These are phyloP conservation scores for Chrysolina haemoptera DNA, from an alignment of 2,888 invertebrate species.

Conservation along the genomic window DNA sequence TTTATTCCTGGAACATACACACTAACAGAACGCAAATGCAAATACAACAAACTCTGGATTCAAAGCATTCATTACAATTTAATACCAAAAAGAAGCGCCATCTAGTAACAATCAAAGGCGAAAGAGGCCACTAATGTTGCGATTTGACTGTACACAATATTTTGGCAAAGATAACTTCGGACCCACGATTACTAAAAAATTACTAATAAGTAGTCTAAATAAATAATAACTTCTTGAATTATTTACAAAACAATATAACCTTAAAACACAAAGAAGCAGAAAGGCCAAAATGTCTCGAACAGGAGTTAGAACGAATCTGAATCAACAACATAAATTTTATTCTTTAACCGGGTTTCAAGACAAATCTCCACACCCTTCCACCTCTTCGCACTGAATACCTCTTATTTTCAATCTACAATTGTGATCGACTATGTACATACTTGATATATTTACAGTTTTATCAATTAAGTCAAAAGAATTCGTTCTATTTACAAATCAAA, in stretches of 20 bases:
- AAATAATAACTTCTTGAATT: slow-evolving; percentile 36
- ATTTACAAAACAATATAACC: slow-evolving; percentile 35
- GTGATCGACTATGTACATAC: slow-evolving; percentile 34
- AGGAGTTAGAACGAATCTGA: background rate
- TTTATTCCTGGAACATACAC: too few species aligned
- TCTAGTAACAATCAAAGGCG: slow-evolving; percentile 19
- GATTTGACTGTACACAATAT: slow-evolving; percentile 7
- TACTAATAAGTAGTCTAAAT: slow-evolving; percentile 36
- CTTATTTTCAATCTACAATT: slow-evolving; percentile 27
- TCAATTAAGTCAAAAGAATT: slow-evolving; percentile 20
- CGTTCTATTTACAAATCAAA: slow-evolving; percentile 34
- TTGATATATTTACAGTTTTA: slow-evolving; percentile 25
- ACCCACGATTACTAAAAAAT: slow-evolving; percentile 27
- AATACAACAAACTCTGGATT: background rate
- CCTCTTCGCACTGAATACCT: slow-evolving; percentile 22
- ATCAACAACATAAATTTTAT: too few species aligned
- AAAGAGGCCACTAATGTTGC: slow-evolving; percentile 32
- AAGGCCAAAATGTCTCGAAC: background rate
- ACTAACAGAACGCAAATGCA: too few species aligned
- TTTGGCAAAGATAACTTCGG: slow-evolving; percentile 33
- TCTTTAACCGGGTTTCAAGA: background rate
- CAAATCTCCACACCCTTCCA: background rate
- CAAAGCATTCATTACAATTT: background rate
- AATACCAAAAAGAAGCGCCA: background rate
- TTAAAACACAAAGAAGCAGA: background rate